phyloP scores from a whole-genome alignment of 2,888 invertebrate genomes.

The Caenorhabditis drosophilae region DNA sequence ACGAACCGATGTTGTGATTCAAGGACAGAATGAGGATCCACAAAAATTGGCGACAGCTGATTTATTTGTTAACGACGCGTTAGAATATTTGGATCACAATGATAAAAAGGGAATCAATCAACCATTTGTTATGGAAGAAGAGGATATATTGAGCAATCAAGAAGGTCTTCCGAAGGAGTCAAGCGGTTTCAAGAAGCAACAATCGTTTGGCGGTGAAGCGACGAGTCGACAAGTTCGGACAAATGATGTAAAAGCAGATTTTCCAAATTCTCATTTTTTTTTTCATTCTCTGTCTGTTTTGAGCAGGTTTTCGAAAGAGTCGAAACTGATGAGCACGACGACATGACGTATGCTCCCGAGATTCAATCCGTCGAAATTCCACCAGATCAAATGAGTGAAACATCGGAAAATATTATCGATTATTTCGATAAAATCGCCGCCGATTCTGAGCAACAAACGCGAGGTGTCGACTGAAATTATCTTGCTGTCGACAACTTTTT shows the following conservation, averaged over 20 bases:
- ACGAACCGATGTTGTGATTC: conserved; percentile 9
- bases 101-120: conserved; percentile 7
- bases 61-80: conserved; percentile 58
- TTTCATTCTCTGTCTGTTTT: no score
- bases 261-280: neutral
- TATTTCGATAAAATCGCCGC: conserved; percentile 50
- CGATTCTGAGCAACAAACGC: conserved; percentile 33
- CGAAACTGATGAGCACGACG: conserved; percentile 66
- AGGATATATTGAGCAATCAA: conserved; percentile 62
- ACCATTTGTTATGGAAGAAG: conserved; percentile 66
- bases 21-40: conserved; percentile 41
- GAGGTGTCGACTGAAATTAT: conserved; percentile 6
- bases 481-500: neutral
- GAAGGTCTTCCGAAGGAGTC: conserved; percentile 10
- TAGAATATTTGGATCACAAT: conserved; percentile 53
- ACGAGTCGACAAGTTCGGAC: conserved; percentile 53
- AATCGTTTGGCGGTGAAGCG: conserved; percentile 10
- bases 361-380: conserved; percentile 68
- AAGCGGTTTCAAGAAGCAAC: neutral
- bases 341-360: conserved; percentile 68
- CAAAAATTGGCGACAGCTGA: conserved; percentile 55
- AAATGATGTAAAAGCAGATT: conserved; percentile 38
- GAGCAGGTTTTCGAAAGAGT: conserved; percentile 60
- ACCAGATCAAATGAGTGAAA: conserved; percentile 67
- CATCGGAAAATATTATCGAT: conserved; percentile 59